phyloP scores from a whole-genome alignment of 2,888 invertebrate genomes.

The Drosophila recens region DNA sequence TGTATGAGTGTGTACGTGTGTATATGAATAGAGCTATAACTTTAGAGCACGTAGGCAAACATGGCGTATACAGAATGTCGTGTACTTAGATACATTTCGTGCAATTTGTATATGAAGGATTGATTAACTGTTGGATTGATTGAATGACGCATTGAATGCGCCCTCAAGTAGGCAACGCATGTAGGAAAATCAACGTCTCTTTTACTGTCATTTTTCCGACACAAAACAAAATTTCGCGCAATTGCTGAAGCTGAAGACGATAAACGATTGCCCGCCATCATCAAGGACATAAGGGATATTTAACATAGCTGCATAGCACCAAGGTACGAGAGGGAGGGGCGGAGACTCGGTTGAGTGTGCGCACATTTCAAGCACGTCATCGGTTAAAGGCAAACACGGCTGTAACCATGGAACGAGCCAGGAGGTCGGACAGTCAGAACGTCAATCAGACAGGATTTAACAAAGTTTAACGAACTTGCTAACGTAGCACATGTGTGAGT shows the following conservation, averaged over 20 bases:
- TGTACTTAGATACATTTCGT: constrained; percentile 43
- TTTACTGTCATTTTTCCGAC: constrained; percentile 19
- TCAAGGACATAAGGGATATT: constrained; percentile 67
- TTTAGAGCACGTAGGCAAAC: constrained; percentile 55
- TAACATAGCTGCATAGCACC: constrained; percentile 50
- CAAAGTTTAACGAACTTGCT: constrained; percentile 80
- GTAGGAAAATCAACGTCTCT: constrained; percentile 40
- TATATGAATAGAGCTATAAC: constrained; percentile 18
- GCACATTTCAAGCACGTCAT: constrained; percentile 64
- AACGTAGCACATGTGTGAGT: constrained; percentile 10
- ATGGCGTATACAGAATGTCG: constrained; percentile 33
- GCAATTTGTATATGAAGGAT: constrained; percentile 50
- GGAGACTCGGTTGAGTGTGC: constrained; percentile 58
- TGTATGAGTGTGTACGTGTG: background rate
- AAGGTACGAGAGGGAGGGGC: background rate
- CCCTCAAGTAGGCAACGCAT: constrained; percentile 22
- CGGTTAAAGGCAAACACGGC: constrained; percentile 53
- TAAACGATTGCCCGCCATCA: constrained; percentile 43
- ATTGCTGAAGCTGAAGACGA: constrained; percentile 42
- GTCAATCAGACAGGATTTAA: constrained; percentile 53
- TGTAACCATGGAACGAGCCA: constrained; percentile 16
- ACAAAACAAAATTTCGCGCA: constrained; percentile 23
- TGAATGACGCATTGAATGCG: constrained; percentile 31
- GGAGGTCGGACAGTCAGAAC: constrained; percentile 27
- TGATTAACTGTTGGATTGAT: constrained; percentile 25